Percentiles rank a stretch among this genome's conserved stretches.
These are phyloP conservation scores for Eueremaeus valkanovi DNA, from an alignment of 2,888 invertebrate species.

Conservation along the genomic window DNA sequence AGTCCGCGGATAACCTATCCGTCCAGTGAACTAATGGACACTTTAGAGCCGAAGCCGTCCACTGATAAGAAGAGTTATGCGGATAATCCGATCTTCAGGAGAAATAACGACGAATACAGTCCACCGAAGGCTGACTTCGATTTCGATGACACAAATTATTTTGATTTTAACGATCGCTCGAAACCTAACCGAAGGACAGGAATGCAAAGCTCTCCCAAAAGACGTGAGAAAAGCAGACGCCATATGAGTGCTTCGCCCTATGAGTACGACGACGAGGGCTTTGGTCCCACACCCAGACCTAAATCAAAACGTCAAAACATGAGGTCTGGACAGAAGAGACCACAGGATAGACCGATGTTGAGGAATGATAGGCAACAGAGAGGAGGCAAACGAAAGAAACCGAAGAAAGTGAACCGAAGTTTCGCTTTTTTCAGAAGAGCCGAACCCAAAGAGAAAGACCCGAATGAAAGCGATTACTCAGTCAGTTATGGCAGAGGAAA, in stretches of 20 bases:
- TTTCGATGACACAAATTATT: not conserved
- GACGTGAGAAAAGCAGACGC: not conserved
- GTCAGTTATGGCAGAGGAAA: constrained; percentile 36
- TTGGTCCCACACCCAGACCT: not conserved
- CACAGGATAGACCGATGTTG: not conserved
- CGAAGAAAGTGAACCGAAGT: constrained; percentile 31
- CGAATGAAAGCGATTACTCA: constrained; percentile 27
- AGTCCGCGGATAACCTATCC: not conserved
- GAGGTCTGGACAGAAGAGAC: not conserved
- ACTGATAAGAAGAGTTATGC: constrained; percentile 6
- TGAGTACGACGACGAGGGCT: not conserved
- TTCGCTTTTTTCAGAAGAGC: constrained; percentile 33
- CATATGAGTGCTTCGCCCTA: not conserved
- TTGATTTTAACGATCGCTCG: not conserved
- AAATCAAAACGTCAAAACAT: no score
- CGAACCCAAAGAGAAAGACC: constrained; percentile 31
- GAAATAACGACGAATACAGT: not conserved
- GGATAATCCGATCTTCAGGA: not conserved
- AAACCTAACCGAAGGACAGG: no score
- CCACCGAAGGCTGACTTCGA: not conserved
- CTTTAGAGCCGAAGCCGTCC: not conserved
- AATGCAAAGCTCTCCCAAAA: not conserved
- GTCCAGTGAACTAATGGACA: not conserved
- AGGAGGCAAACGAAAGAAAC: constrained; percentile 12
- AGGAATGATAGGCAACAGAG: not conserved